Conservation (phyloP, 2,888 invertebrate genomes). For the Idaea biselata region DNA sequence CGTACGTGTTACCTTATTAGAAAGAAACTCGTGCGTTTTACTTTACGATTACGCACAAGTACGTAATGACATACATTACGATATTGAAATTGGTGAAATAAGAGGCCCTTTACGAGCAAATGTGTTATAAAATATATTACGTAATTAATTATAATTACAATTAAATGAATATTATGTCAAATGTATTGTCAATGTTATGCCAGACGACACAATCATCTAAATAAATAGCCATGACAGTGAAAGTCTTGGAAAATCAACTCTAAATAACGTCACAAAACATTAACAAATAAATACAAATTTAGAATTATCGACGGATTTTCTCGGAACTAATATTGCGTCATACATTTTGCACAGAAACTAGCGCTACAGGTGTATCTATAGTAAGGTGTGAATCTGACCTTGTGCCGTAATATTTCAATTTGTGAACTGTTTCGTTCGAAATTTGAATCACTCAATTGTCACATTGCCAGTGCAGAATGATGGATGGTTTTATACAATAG, state of each 20-base stretch:
- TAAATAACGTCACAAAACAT: background rate
- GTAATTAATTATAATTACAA: too few relatives aligned
- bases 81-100: too few relatives aligned
- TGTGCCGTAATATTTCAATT: constrained; percentile 2
- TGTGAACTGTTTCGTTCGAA: background rate
- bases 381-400: background rate
- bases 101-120: too few relatives aligned
- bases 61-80: too few relatives aligned
- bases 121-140: too few relatives aligned
- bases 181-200: background rate
- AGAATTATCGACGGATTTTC: background rate
- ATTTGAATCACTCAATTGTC: constrained; percentile 5
- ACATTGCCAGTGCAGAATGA: constrained; percentile 4
- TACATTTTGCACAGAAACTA: background rate
- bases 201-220: background rate
- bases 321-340: background rate
- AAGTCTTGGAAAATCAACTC: background rate
- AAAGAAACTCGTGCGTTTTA: too few relatives aligned
- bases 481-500: constrained; percentile 7
- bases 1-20: too few relatives aligned
- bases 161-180: background rate
- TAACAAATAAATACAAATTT: background rate
- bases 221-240: background rate
- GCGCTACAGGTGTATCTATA: background rate
- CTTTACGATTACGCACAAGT: too few relatives aligned